Conservation (phyloP, 2,113 vertebrate genomes). For the Macquaria australasica region DNA sequence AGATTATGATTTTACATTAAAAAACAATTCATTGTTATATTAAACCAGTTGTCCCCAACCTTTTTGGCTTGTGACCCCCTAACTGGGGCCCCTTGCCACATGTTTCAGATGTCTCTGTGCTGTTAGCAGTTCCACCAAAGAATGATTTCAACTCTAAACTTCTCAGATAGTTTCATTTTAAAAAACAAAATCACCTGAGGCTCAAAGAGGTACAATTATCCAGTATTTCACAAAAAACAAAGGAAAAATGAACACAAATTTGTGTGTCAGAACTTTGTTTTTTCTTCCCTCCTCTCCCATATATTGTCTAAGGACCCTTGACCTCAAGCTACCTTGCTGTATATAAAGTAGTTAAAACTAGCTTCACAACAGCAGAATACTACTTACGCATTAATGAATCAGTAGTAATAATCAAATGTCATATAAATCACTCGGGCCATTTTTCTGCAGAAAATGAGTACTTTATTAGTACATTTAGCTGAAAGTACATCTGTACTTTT, state of each 20-base stretch:
- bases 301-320: not conserved
- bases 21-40: not conserved
- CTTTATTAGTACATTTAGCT: not conserved
- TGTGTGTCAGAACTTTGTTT: not conserved
- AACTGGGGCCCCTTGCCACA: not conserved
- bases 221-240: not conserved
- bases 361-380: not conserved
- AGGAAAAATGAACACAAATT: not conserved
- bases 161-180: not conserved
- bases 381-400: not conserved
- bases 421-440: not conserved
- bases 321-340: not conserved
- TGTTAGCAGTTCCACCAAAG: not conserved
- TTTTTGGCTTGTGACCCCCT: not conserved
- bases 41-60: not conserved
- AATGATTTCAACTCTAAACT: not conserved
- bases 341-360: not conserved
- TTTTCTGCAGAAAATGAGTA: not conserved
- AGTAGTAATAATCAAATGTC: not conserved
- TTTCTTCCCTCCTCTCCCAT: not conserved
- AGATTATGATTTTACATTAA: not conserved
- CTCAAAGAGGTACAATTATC: not conserved
- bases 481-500: not conserved
- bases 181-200: not conserved
- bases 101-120: not conserved